Evolutionary conservation across 2,888 invertebrate species (phyloP).

Genomic region (Xylophagus ater): DNA sequence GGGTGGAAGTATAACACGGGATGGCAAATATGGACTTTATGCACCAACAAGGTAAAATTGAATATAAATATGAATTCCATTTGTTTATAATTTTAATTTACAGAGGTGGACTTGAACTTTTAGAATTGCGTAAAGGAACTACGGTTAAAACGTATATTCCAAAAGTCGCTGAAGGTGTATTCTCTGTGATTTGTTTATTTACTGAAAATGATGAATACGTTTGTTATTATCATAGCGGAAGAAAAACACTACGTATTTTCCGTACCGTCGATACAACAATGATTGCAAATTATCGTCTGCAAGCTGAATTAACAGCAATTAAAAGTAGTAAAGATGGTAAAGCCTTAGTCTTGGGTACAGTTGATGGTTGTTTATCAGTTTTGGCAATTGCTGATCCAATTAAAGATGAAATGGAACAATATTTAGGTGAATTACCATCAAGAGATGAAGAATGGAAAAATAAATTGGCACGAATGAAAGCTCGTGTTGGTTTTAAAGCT

Average conservation of each 20-base stretch:
- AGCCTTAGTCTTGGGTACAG: conserved; percentile 76
- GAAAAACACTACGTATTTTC: conserved; percentile 87
- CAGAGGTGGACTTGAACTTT: conserved; percentile 84
- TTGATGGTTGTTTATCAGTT: conserved; percentile 90
- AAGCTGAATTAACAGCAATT: conserved; percentile 78
- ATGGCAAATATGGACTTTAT: conserved; percentile 83
- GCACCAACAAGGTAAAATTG: conserved; percentile 60
- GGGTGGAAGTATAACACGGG: conserved; percentile 80
- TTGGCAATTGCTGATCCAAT: conserved; percentile 65
- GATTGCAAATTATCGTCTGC: conserved; percentile 86
- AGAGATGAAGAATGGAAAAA: conserved; percentile 59
- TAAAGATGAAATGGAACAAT: conserved; percentile 52
- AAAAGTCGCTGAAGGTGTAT: conserved; percentile 92
- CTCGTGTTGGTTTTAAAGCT: conserved; percentile 55
- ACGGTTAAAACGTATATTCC: conserved; percentile 85
- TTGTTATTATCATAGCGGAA: conserved; percentile 91
- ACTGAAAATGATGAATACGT: conserved; percentile 91
- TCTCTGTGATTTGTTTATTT: conserved; percentile 89
- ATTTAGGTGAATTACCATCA: conserved; percentile 55
- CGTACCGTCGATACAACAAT: conserved; percentile 80
- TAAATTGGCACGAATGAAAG: conserved; percentile 53
- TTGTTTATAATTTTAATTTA: conserved; percentile 17
- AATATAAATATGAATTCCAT: background rate
- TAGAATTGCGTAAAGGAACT: conserved; percentile 82
- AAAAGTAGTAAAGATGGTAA: conserved; percentile 66